Conservation (phyloP, 2,113 vertebrate species). For the Orientallactaga bullata region DNA sequence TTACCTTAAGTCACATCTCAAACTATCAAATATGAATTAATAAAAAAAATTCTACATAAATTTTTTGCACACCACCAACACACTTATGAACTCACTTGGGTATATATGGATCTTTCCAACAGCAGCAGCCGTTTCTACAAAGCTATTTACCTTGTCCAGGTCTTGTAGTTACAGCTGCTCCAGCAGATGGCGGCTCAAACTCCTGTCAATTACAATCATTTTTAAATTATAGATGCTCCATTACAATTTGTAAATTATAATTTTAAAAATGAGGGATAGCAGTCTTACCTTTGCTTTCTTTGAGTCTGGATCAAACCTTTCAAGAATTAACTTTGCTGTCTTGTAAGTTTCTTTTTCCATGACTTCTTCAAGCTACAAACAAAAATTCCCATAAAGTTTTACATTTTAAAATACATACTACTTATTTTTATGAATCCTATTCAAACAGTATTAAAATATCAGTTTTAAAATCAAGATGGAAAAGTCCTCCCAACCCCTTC, state of each 20-base stretch:
- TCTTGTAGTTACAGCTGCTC: conserved; percentile 91
- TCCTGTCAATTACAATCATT: conserved; percentile 90
- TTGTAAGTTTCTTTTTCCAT: conserved; percentile 99
- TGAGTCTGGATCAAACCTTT: conserved; percentile 97
- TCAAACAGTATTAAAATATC: conserved; percentile 54
- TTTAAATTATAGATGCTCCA: conserved; percentile 78
- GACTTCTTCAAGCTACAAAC: conserved; percentile 96
- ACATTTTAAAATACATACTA: conserved; percentile 48
- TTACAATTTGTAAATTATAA: conserved; percentile 67
- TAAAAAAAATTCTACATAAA: conserved; percentile 63
- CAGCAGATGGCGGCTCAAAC: conserved; percentile 90
- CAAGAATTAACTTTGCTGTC: conserved; percentile 97
- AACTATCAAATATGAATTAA: conserved; percentile 64
- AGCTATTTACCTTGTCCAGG: conserved; percentile 95
- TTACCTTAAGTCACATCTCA: conserved; percentile 27
- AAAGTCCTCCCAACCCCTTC: background rate
- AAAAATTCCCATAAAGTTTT: conserved; percentile 76
- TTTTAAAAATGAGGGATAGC: conserved; percentile 72
- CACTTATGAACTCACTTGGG: conserved; percentile 80
- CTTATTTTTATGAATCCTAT: conserved; percentile 58
- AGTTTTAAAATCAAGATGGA: conserved; percentile 56
- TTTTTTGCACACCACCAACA: conserved; percentile 74
- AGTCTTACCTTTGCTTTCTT: conserved; percentile 93
- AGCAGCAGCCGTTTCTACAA: conserved; percentile 84
- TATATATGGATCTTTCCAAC: conserved; percentile 83